phyloP scores from a whole-genome alignment of 2,888 invertebrate genomes.

The Coelopa pilipes region DNA sequence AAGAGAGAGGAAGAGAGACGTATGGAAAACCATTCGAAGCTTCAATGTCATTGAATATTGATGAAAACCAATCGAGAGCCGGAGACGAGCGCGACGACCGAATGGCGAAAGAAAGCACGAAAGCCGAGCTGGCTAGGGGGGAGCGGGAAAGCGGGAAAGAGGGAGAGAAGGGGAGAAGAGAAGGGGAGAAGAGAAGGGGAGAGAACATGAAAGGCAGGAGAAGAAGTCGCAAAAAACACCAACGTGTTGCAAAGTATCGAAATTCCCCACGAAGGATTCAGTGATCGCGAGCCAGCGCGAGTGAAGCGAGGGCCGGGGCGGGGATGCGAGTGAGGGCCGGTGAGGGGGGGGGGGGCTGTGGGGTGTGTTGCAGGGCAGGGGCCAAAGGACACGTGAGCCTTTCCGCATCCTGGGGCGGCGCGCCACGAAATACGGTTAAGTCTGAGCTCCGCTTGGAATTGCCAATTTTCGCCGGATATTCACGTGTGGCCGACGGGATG shows the following conservation, averaged over 20 bases:
- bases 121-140: too few relatives aligned
- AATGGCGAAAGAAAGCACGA: too few relatives aligned
- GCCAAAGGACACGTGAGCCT: background rate
- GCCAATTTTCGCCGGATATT: conserved; percentile 26
- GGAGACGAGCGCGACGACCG: background rate
- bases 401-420: conserved; percentile 10
- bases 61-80: conserved; percentile 41
- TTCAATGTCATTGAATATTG: conserved; percentile 43
- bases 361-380: background rate
- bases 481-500: conserved; percentile 21
- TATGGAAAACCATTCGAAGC: conserved; percentile 11
- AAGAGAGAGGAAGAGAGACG: background rate
- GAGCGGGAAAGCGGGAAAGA: background rate
- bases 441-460: conserved; percentile 20
- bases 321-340: too few relatives aligned
- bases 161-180: too few relatives aligned
- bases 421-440: conserved; percentile 30
- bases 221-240: background rate
- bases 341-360: too few relatives aligned
- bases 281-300: too few relatives aligned
- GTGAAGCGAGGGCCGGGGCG: too few relatives aligned
- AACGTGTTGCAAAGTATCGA: conserved; percentile 23
- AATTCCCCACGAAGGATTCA: background rate
- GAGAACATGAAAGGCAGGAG: background rate
- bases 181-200: background rate